Evolutionary conservation across 2,797 vertebrate genomes (phyloP), one percentile per base, ranked within the genome.

Genomic region (Danio choprae): DNA sequence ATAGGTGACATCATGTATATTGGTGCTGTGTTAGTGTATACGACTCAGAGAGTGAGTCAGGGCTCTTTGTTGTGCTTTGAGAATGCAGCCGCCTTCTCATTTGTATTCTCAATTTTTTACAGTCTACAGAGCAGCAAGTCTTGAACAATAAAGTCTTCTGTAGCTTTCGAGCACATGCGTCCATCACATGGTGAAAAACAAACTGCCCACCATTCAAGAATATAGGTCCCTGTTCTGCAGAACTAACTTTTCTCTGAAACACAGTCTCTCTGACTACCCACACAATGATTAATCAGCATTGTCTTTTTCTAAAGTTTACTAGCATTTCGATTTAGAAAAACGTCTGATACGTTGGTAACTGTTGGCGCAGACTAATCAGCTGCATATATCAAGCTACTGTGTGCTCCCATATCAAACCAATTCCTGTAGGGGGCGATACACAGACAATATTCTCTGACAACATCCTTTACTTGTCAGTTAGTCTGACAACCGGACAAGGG

Each of bases 141-240:
- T 2, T n/a, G 38, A 1, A 77, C 74, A 77, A 77, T 56, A 67
- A 9, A 67, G 51, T 12, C 74, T 55, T 56, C 67, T 67, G 74
- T 77, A 76, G 46, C 38, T 22, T 41, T 22, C 40, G 18, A 13
- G 36, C 48, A n/a, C 9, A 41, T 29, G 4, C 5, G 9, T 53
- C 15, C 15, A 44, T 76, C 74, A 55, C 68, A 81, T 75, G 78
- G 36, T 65, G 79, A 60, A 41, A 74, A 50, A 80, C 77, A 79
- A 22, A 20, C 58, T 63, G 58, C 77, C 58, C 71, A 67, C 59
- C 29, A 20, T 38, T 70, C 59, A 83, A 38, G 18, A 51, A 75
- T 81, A 60, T 22, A 67, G 22, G 44, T 48, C 68, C 55, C 38
- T 58, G 72, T 69, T 74, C 53, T 70, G 58, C 48, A 74, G 13